These are phyloP conservation scores for Deilephila porcellus DNA, from an alignment of 2,888 invertebrate species.

Conservation along the genomic window DNA sequence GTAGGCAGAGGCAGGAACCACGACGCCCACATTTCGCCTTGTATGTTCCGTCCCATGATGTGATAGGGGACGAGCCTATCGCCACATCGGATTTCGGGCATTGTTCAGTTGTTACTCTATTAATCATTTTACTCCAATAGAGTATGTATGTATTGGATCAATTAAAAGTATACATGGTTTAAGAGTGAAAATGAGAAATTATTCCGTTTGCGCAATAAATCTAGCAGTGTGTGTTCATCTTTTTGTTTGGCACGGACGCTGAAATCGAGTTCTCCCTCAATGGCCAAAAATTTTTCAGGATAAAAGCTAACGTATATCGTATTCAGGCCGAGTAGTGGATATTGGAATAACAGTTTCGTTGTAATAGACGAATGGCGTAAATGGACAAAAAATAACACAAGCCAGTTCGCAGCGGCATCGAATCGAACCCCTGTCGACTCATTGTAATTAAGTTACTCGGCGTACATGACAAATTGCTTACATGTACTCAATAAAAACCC, in stretches of 20 bases:
- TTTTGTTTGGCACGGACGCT: constrained; percentile 24
- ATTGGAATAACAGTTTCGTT: constrained; percentile 3
- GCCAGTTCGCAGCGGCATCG: neutral
- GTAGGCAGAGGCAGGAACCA: too few species aligned
- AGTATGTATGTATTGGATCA: too few species aligned
- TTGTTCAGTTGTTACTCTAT: too few species aligned
- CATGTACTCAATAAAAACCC: neutral
- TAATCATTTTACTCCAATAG: too few species aligned
- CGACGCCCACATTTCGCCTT: too few species aligned
- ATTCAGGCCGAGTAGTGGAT: constrained; percentile 12
- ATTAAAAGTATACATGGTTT: neutral
- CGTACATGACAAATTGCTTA: constrained; percentile 1
- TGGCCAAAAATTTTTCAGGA: constrained; percentile 6
- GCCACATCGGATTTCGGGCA: too few species aligned
- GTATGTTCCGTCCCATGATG: too few species aligned
- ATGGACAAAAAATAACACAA: neutral
- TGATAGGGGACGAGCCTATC: too few species aligned
- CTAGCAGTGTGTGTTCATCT: neutral
- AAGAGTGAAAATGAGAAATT: neutral
- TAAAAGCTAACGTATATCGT: constrained; percentile 14
- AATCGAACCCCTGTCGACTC: neutral
- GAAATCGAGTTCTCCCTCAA: constrained; percentile 14
- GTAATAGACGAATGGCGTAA: neutral
- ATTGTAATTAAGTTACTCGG: neutral
- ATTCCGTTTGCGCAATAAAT: constrained; percentile 13